Percentiles rank a stretch among this genome's conserved stretches.
These are phyloP conservation scores for Gila robusta DNA, from an alignment of 2,797 vertebrate species.

Conservation along the genomic window DNA sequence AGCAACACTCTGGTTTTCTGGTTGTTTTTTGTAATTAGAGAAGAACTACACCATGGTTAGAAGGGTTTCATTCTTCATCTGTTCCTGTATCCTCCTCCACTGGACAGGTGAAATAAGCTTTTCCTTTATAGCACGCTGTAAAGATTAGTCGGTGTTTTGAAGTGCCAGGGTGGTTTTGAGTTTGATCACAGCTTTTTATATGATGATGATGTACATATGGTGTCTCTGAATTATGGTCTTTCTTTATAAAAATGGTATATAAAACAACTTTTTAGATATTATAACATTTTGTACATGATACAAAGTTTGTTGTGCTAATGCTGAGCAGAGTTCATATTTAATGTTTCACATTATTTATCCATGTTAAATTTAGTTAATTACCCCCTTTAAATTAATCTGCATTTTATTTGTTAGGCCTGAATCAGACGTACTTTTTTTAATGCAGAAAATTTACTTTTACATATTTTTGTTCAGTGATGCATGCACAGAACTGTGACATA, in stretches of 20 bases:
- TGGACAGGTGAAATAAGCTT: slow-evolving; percentile 36
- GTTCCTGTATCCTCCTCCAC: slow-evolving; percentile 11
- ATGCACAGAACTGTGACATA: not conserved
- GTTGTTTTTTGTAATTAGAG: slow-evolving; percentile 9
- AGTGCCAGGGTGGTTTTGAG: not conserved
- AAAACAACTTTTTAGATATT: not conserved
- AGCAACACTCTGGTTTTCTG: not conserved
- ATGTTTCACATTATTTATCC: not conserved
- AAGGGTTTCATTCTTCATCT: slow-evolving; percentile 28
- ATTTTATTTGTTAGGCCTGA: not conserved
- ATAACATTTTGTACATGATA: not conserved
- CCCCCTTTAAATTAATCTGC: not conserved
- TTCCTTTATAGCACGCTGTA: not conserved
- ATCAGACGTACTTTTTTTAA: not conserved
- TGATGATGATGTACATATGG: not conserved
- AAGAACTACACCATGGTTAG: slow-evolving; percentile 41
- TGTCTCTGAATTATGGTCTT: not conserved
- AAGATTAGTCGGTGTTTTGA: not conserved
- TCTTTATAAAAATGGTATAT: not conserved
- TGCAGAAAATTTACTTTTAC: not conserved
- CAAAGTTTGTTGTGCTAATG: not conserved
- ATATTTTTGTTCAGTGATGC: not conserved
- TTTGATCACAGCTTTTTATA: not conserved
- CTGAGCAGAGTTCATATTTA: not conserved
- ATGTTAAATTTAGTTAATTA: not conserved